Evolutionary conservation across 2,888 invertebrate genomes (phyloP), one percentile per base, ranked within the genome.

Genomic region (Hydrotaea diabolus): DNA sequence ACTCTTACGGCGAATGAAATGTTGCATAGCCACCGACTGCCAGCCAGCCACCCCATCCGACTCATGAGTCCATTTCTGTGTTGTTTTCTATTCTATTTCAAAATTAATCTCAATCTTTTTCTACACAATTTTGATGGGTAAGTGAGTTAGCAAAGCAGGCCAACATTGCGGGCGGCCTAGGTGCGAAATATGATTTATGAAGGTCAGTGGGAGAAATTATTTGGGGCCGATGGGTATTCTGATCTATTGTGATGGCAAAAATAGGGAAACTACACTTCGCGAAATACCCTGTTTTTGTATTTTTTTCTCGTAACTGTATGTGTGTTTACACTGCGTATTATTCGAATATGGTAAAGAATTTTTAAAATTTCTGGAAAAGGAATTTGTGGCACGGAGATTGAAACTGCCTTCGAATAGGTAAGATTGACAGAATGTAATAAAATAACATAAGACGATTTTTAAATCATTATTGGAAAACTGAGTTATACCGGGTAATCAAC

Each of bases 1-100:
- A 80, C 82, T 85, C 77, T 82, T 76, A 57, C 71, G 79, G 77
- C 77, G 82, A 85, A 77, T 80, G 85, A 85, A 82, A 82, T 66
- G 74, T 64, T 77, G 66, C 79, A 66, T 57, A 31, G n/a, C 49
- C 59, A 26, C 11, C 55, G 1, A 0, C 17, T 7, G 11, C 53
- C n/a, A n/a, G 2, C n/a, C 19, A 17, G 17, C 17, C 43, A 43
- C 2, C 43, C 31, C 15, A 11, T 9, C 43, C 19, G 8, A 7
- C n/a, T 7, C 55, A n/a, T 31, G 3, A 8, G 26, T 31, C 39
- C 26, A 19, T 19, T 43, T 19, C 2, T 2, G 1, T 19, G 21
- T 49, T 69, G 17, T 69, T 69, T 69, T 46, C 26, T 4, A 23
- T 69, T 46, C 43, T 17, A 55, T 23, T 55, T 49, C n/a, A 7